Conservation (phyloP, 1,140 invertebrate genomes). For the Centruroides vittatus region DNA sequence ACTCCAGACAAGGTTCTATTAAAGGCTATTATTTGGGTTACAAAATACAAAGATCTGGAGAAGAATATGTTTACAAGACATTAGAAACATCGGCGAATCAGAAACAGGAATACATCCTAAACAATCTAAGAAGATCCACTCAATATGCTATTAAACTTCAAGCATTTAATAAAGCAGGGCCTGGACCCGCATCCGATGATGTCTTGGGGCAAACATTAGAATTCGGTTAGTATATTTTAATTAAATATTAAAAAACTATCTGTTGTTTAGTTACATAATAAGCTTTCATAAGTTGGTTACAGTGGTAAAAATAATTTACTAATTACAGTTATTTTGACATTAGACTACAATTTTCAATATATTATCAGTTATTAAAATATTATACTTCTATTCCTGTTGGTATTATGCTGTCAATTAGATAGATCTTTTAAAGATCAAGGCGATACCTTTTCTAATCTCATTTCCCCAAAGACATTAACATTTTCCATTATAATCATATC, state of each 20-base stretch:
- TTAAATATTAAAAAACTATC: neutral
- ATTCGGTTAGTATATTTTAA: slow-evolving; percentile 15
- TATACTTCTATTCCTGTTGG: no score
- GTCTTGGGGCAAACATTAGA: slow-evolving; percentile 40
- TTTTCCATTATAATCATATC: no score
- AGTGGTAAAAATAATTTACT: no score
- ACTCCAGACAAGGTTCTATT: slow-evolving; percentile 75
- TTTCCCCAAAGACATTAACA: no score
- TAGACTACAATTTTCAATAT: no score
- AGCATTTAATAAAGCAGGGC: slow-evolving; percentile 86
- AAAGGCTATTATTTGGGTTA: slow-evolving; percentile 88
- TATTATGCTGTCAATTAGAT: no score
- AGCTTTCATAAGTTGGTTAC: no score
- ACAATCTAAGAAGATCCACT: slow-evolving; percentile 33
- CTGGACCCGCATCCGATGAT: slow-evolving; percentile 77
- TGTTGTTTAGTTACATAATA: no score
- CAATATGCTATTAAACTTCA: slow-evolving; percentile 88
- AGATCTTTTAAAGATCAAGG: no score
- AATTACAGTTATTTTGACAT: no score
- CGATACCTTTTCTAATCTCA: no score
- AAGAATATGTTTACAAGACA: slow-evolving; percentile 26
- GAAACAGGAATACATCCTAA: slow-evolving; percentile 12
- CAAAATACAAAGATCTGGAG: slow-evolving; percentile 32
- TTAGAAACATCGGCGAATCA: slow-evolving; percentile 13
- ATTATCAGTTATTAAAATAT: no score